Evolutionary conservation across 2,113 vertebrate genomes (phyloP).

Genomic region (Strigops habroptila): DNA sequence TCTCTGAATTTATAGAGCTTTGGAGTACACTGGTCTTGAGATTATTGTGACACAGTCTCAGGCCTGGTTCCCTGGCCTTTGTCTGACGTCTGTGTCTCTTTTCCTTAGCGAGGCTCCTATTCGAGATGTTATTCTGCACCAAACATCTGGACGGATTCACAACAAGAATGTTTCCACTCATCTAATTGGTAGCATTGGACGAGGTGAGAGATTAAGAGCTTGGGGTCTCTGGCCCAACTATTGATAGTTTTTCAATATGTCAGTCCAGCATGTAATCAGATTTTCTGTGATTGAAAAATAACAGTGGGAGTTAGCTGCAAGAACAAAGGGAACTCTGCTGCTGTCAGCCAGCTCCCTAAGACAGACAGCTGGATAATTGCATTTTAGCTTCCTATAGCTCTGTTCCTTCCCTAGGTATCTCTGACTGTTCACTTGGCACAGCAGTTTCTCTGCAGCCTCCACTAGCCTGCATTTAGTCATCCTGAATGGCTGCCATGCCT

Average conservation of each 20-base stretch:
- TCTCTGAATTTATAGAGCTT: not conserved
- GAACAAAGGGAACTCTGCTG: not conserved
- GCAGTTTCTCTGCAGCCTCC: not conserved
- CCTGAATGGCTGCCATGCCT: not conserved
- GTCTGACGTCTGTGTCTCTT: not conserved
- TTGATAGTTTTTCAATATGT: not conserved
- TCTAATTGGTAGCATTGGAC: conserved; percentile 91
- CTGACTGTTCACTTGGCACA: not conserved
- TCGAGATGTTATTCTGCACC: conserved; percentile 87
- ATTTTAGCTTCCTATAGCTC: not conserved
- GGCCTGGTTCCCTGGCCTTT: not conserved
- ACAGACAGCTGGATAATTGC: not conserved
- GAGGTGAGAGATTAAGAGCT: conserved; percentile 55
- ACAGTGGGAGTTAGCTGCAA: not conserved
- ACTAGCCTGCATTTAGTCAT: not conserved
- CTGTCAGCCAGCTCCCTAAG: not conserved
- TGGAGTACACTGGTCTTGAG: not conserved
- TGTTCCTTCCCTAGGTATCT: not conserved
- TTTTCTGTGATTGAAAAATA: not conserved
- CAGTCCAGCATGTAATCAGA: not conserved
- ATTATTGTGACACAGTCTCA: not conserved
- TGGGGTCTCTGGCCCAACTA: not conserved
- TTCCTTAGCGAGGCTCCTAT: conserved; percentile 77
- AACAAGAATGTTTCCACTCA: conserved; percentile 99
- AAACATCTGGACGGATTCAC: conserved; percentile 94